Conservation (phyloP, 2,888 invertebrate species). For the Mythimna loreyi region DNA sequence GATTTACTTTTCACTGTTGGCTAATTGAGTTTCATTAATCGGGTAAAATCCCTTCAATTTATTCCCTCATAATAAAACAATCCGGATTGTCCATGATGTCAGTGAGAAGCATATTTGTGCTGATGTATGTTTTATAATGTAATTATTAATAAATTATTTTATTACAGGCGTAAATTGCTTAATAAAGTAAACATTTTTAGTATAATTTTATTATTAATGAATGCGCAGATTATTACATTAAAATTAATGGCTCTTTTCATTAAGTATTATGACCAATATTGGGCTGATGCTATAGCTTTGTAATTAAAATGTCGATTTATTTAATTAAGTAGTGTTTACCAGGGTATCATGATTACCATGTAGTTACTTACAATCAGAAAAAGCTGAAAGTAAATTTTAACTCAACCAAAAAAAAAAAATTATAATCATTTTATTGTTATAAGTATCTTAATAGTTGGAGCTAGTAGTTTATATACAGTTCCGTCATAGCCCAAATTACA, state of each 20-base stretch:
- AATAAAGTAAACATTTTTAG: constrained; percentile 10
- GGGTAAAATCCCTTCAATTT: not conserved
- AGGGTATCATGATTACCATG: too few species aligned
- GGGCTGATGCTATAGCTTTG: too few species aligned
- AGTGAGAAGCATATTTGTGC: constrained; percentile 46
- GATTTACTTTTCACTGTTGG: too few species aligned
- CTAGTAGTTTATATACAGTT: too few species aligned
- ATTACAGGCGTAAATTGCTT: constrained; percentile 7
- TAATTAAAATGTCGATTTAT: not conserved
- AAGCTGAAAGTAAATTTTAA: too few species aligned
- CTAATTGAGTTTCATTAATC: not conserved
- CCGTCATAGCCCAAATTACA: not conserved
- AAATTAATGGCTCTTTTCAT: not conserved
- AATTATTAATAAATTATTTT: constrained; percentile 35
- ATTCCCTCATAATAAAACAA: not conserved
- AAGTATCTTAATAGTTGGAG: too few species aligned
- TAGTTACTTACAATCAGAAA: too few species aligned
- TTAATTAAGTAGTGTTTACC: not conserved
- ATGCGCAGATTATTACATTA: not conserved
- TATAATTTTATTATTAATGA: constrained; percentile 12
- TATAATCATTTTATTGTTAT: too few species aligned
- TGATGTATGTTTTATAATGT: constrained; percentile 30
- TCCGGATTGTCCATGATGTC: constrained; percentile 35
- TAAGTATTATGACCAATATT: not conserved
- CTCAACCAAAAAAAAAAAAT: too few species aligned